Evolutionary conservation across 2,888 invertebrate genomes (phyloP), one percentile per base, ranked within the genome.

Genomic region (Minunthozetes semirufus): DNA sequence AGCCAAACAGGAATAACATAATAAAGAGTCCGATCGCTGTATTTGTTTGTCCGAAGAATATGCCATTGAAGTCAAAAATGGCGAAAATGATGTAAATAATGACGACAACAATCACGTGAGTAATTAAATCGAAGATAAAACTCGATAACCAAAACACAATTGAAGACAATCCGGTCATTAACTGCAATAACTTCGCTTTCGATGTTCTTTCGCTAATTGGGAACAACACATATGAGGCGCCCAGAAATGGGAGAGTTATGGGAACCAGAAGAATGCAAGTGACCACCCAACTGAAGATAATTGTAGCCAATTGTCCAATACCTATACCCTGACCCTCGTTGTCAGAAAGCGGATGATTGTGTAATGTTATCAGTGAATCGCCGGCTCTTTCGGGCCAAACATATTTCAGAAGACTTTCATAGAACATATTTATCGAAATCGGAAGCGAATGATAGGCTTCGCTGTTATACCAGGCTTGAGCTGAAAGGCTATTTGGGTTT

Each of bases 21-120:
- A 79, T 19, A n/a, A 79, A 72, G n/a, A 78, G 59, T 25, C 76
- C 76, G 17, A 77, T 77, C 22, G 76, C 48, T 76, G 68, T 66
- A 50, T 29, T 56, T 8, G 42, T 27, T 15, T 48, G 53, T 29
- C n/a, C 74, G 48, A 76, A 75, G 22, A 73, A 71, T 38, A 53
- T 63, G 1, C 17, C 3, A 29, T 66, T 63, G 42, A n/a, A 29
- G 38, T 75, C 75, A 13, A 75, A 68, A n/a, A 75, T 17, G 6
- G 19, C 53, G 42, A 72, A 76, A 5, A 75, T 19, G 6, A 75
- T 25, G 48, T 33, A 75, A n/a, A 76, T 72, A 9, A 76, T 53
- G 15, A 38, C 29, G 5, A 56, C 59, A n/a, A 42, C 63, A 1
- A 75, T 17, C 17, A 59, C 13, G 42, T 77, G 75, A 19, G 15